A percentile compares a stretch with the other conserved stretches of the same genome.
Evolutionary conservation across 2,113 vertebrate species (phyloP).

Genomic region (Motacilla alba): DNA sequence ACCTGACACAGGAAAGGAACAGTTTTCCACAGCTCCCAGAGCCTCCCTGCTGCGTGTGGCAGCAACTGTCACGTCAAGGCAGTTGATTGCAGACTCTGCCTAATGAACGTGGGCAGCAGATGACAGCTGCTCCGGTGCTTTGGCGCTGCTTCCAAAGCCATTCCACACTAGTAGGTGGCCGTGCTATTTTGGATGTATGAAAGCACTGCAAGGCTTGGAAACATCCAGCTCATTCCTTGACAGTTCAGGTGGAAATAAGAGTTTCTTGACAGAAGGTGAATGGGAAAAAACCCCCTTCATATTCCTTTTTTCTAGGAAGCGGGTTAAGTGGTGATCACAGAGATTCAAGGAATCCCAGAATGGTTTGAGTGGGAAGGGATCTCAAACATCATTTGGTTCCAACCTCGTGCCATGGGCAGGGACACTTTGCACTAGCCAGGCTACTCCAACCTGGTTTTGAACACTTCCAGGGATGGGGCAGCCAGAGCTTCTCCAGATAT

Average conservation of each 20-base stretch:
- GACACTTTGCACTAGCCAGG: background rate
- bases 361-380: background rate
- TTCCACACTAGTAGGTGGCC: background rate
- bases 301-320: background rate
- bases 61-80: background rate
- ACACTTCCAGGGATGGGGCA: background rate
- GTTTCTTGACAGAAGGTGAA: background rate
- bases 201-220: background rate
- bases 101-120: background rate
- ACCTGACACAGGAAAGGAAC: accelerated
- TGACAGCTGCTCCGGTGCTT: background rate
- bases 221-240: background rate
- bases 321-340: background rate
- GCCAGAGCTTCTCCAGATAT: background rate
- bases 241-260: background rate
- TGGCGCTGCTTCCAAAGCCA: background rate
- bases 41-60: background rate
- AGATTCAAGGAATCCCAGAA: background rate
- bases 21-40: background rate
- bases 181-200: background rate
- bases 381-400: background rate
- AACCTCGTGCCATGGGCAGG: background rate
- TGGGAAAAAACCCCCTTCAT: accelerated
- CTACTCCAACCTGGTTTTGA: background rate
- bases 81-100: background rate